A percentile compares a stretch with the other conserved stretches of the same genome.
Conservation (phyloP, 2,888 invertebrate genomes). For the Helicoverpa assulta region DNA sequence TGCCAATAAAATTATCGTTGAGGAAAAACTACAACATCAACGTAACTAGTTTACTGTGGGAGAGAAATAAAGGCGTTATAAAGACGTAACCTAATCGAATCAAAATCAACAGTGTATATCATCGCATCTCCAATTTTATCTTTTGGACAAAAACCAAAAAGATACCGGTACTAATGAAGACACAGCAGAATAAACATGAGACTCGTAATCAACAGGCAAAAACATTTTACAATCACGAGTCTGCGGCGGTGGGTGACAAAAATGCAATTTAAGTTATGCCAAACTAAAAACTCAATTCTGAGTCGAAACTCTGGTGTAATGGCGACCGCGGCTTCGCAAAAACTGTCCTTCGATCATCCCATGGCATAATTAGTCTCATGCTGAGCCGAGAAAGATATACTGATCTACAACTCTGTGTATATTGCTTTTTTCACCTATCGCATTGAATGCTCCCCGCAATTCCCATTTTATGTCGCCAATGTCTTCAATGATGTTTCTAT, state of each 20-base stretch:
- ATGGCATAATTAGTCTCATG: constrained; percentile 87
- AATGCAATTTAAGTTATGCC: constrained; percentile 88
- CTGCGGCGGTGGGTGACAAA: constrained; percentile 84
- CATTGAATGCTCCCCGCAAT: constrained; percentile 73
- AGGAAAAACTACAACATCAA: neutral
- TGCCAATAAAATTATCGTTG: neutral
- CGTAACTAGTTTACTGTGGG: neutral
- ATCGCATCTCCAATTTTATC: constrained; percentile 68
- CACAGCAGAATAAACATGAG: constrained; percentile 82
- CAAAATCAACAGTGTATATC: constrained; percentile 67
- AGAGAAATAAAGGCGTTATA: constrained; percentile 28
- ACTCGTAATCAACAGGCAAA: constrained; percentile 77
- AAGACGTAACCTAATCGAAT: constrained; percentile 58
- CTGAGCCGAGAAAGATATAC: constrained; percentile 74
- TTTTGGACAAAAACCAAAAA: constrained; percentile 65
- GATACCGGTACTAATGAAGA: constrained; percentile 82
- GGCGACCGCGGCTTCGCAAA: constrained; percentile 72
- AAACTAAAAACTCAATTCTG: constrained; percentile 85
- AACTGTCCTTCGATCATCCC: constrained; percentile 78
- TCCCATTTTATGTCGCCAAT: constrained; percentile 74
- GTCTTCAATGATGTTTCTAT: constrained; percentile 82
- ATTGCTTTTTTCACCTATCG: constrained; percentile 69
- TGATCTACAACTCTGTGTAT: constrained; percentile 59
- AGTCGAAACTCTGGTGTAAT: constrained; percentile 76
- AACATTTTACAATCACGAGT: constrained; percentile 73